Base-by-base conservation (phyloP, 1,140 invertebrate genomes). In the Scaptomyza graminum region DNA sequence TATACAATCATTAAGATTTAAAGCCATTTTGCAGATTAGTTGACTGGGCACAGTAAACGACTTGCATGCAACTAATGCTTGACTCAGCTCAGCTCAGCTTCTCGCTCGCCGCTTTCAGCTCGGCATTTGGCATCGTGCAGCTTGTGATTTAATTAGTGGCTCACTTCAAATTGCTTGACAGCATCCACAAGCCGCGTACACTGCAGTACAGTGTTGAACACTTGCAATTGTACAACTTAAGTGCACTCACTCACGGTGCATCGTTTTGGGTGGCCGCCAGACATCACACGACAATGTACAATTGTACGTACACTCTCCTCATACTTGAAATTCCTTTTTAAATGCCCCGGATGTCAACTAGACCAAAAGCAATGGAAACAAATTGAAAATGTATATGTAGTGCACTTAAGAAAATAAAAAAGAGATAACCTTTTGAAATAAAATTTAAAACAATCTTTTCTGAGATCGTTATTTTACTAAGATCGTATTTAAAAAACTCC, bases 141-240 rank as follows among this genome's bases (percentile, higher is more conserved):
- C 47, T 52, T 51, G 31, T 69, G 73, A 84, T 85, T 85, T 79
- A 72, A 55, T 65, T 74, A 84, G 79, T 77, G 49, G 68, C 44
- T 28, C 64, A n/a, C 31, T 44, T 50, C 55, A 50, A 69, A 62
- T 65, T 61, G 51, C 49, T 49, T 46, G 50, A 6, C 50, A 11
- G 46, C 34, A 61, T 6, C 4, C 8, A 28, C 31, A n/a, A 43
- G 11, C n/a, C 54, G 8, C 39, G 7, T 18, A 56, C 12, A 28
- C 59, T 41, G 37, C n/a, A 0, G n/a, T 9, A 16, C n/a, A 37
- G 39, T 34, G 31, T 37, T 44, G 9, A 5, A 13, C 9, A 37
- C 28, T 9, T 51, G 54, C 28, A 55, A 28, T 7, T 56, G 51
- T 56, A 44, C 57, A 39, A 39, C 18, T 12, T 11, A 11, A 59